These are phyloP conservation scores for Acanthoscelides obtectus DNA, from an alignment of 2,888 invertebrate species.

Conservation along the genomic window DNA sequence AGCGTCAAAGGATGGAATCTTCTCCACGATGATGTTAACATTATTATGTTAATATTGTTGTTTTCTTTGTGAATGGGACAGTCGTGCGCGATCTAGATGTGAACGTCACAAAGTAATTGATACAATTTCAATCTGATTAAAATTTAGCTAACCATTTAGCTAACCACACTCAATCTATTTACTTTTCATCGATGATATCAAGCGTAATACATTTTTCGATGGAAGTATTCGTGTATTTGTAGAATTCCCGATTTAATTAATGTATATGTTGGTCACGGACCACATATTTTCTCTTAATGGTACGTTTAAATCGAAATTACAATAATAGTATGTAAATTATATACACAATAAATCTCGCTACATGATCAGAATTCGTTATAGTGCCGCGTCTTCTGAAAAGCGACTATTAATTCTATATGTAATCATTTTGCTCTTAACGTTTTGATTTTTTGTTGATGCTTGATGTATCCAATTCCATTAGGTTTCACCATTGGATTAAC, in stretches of 20 bases:
- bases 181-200: neutral
- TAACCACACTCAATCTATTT: neutral
- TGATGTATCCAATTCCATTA: too few relatives aligned
- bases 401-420: neutral
- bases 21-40: too few relatives aligned
- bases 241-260: conserved; percentile 12
- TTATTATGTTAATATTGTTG: too few relatives aligned
- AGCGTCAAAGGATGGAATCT: too few relatives aligned
- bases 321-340: neutral
- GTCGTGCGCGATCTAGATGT: neutral
- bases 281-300: neutral
- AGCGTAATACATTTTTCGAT: neutral
- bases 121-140: neutral
- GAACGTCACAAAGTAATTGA: neutral
- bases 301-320: neutral
- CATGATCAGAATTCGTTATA: neutral
- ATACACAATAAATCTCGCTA: neutral
- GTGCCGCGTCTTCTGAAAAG: neutral
- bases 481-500: too few relatives aligned
- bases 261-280: neutral
- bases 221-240: neutral
- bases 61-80: too few relatives aligned
- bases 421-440: neutral
- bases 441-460: neutral
- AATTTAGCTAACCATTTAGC: neutral